Conservation (phyloP, 2,797 vertebrate species). For the Poeciliopsis presidionis region DNA sequence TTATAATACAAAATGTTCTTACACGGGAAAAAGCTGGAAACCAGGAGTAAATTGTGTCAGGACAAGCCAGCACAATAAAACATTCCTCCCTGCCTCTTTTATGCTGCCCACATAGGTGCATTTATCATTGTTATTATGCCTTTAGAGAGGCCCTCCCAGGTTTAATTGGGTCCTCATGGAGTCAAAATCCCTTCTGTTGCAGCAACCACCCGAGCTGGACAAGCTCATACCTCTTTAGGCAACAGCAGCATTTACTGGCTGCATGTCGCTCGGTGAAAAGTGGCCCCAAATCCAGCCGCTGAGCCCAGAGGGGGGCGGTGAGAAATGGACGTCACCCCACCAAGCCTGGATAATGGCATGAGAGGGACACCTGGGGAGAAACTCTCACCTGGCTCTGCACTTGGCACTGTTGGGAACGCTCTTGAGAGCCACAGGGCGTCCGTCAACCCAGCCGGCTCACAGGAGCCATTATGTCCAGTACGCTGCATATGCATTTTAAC, state of each 20-base stretch:
- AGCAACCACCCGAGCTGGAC: conserved; percentile 52
- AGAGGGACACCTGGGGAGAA: conserved; percentile 48
- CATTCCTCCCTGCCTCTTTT: conserved; percentile 58
- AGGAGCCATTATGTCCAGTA: conserved; percentile 44
- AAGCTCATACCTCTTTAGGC: conserved; percentile 46
- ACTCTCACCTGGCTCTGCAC: conserved; percentile 56
- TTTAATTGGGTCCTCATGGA: conserved; percentile 81
- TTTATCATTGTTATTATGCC: conserved; percentile 77
- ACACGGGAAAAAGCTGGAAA: conserved; percentile 36
- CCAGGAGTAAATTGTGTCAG: conserved; percentile 64
- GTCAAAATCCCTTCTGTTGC: conserved; percentile 68
- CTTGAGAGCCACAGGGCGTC: conserved; percentile 36
- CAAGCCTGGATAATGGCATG: conserved; percentile 37
- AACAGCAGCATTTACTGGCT: conserved; percentile 41
- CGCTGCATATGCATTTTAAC: conserved; percentile 64
- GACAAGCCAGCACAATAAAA: conserved; percentile 64
- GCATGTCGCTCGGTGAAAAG: conserved; percentile 46
- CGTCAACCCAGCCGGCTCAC: conserved; percentile 37
- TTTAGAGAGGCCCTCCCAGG: conserved; percentile 72
- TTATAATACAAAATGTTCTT: conserved; percentile 39
- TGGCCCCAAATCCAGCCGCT: conserved; percentile 29
- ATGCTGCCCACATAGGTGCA: conserved; percentile 65
- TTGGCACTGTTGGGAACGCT: conserved; percentile 38
- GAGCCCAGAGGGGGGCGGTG: conserved; percentile 23
- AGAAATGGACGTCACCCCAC: conserved; percentile 31